These are phyloP conservation scores for Tipula lateralis DNA, from an alignment of 2,888 invertebrate species.

Conservation along the genomic window DNA sequence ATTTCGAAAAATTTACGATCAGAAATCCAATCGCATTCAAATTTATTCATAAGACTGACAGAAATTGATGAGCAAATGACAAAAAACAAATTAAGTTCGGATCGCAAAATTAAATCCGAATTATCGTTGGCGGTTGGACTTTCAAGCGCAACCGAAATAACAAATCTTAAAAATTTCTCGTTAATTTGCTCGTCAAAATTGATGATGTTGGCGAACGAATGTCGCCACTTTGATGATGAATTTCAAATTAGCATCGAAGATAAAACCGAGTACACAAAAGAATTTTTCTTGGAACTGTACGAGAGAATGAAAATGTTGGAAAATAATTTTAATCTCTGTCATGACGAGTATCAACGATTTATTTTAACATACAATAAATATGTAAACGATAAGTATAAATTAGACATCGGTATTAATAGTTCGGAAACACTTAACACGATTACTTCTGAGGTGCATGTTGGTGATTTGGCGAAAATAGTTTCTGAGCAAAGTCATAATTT, in stretches of 20 bases:
- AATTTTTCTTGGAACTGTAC: neutral
- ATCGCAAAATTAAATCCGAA: neutral
- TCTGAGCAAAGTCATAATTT: neutral
- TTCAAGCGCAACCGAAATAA: neutral
- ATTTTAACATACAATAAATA: slow-evolving; percentile 48
- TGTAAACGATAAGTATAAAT: slow-evolving; percentile 35
- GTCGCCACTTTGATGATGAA: slow-evolving; percentile 3
- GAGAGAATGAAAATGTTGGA: slow-evolving; percentile 45
- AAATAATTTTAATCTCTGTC: slow-evolving; percentile 44
- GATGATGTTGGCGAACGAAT: slow-evolving; percentile 7
- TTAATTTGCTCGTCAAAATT: neutral
- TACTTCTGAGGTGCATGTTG: neutral
- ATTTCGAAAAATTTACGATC: neutral
- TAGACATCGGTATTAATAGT: neutral
- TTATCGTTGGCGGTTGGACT: neutral
- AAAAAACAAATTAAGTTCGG: neutral
- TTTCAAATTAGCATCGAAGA: neutral
- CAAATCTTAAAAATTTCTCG: neutral
- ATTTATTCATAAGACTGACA: neutral
- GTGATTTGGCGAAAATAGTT: neutral
- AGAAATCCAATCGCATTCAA: neutral
- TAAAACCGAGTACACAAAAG: neutral
- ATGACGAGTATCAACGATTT: slow-evolving; percentile 47
- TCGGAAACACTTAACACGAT: neutral
- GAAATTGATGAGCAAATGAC: neutral